These are phyloP conservation scores for Elysia crispata DNA, from an alignment of 2,888 invertebrate species.

Conservation along the genomic window DNA sequence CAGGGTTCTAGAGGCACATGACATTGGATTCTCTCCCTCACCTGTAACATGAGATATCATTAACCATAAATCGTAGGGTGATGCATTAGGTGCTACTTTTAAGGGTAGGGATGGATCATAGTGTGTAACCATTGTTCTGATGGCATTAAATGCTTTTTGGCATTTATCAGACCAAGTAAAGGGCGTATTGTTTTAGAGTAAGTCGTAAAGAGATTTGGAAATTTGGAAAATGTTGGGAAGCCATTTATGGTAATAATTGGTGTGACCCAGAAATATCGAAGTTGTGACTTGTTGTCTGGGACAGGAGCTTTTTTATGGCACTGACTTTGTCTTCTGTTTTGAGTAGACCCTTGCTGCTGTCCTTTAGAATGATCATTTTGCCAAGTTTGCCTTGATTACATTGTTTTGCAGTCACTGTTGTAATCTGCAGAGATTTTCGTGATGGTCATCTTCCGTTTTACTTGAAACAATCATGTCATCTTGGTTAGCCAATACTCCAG, in stretches of 20 bases:
- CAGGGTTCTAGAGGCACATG: slow-evolving; percentile 42
- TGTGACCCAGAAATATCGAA: slow-evolving; percentile 58
- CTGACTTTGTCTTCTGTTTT: too few relatives aligned
- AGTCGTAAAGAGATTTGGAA: slow-evolving; percentile 33
- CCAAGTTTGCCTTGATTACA: too few relatives aligned
- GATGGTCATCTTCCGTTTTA: too few relatives aligned
- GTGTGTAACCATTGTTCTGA: slow-evolving; percentile 57
- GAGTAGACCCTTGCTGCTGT: too few relatives aligned
- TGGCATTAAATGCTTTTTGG: slow-evolving; percentile 48
- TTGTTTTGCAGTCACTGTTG: too few relatives aligned
- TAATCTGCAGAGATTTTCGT: too few relatives aligned
- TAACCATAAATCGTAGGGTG: slow-evolving; percentile 69
- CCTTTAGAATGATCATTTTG: too few relatives aligned
- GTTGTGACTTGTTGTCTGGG: slow-evolving; percentile 48
- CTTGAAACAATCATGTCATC: too few relatives aligned
- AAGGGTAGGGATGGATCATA: slow-evolving; percentile 61
- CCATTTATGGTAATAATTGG: slow-evolving; percentile 53
- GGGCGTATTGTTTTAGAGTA: slow-evolving; percentile 49
- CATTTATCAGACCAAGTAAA: slow-evolving; percentile 53
- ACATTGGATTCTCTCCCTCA: slow-evolving; percentile 45
- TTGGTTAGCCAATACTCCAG: too few relatives aligned
- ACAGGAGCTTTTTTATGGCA: not conserved
- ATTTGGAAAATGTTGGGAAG: slow-evolving; percentile 6
- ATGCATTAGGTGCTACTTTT: slow-evolving; percentile 74
- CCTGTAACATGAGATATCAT: slow-evolving; percentile 40